phyloP scores from a whole-genome alignment of 1,140 invertebrate species.

The Megalonaias nervosa region DNA sequence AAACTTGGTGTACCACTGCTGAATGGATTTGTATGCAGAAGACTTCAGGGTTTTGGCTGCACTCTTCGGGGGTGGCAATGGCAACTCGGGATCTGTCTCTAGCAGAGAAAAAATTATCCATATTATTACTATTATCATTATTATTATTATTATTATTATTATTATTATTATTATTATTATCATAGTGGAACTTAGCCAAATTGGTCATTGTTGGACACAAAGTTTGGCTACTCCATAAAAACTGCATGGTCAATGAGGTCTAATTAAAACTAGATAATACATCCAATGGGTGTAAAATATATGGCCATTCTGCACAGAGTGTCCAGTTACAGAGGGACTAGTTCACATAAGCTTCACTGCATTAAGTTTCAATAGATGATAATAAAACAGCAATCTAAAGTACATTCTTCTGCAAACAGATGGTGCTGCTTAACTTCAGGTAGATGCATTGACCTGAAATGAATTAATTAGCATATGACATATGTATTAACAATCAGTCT shows the following conservation, averaged over 20 bases:
- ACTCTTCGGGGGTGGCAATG: slow-evolving; percentile 73
- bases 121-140: neutral
- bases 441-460: no score
- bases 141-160: neutral
- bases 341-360: no score
- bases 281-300: no score
- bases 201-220: neutral
- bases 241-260: neutral
- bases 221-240: neutral
- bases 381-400: no score
- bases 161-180: slow-evolving; percentile 2
- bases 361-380: no score
- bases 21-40: slow-evolving; percentile 70
- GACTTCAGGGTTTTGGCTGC: slow-evolving; percentile 72
- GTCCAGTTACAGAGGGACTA: no score
- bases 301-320: no score
- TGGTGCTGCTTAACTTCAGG: no score
- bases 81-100: slow-evolving; percentile 71
- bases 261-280: neutral
- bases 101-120: neutral
- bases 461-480: no score
- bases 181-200: neutral
- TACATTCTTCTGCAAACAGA: no score
- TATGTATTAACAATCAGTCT: no score
- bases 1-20: slow-evolving; percentile 74